Conservation (phyloP, 2,888 invertebrate species). For the Xylota segnis region DNA sequence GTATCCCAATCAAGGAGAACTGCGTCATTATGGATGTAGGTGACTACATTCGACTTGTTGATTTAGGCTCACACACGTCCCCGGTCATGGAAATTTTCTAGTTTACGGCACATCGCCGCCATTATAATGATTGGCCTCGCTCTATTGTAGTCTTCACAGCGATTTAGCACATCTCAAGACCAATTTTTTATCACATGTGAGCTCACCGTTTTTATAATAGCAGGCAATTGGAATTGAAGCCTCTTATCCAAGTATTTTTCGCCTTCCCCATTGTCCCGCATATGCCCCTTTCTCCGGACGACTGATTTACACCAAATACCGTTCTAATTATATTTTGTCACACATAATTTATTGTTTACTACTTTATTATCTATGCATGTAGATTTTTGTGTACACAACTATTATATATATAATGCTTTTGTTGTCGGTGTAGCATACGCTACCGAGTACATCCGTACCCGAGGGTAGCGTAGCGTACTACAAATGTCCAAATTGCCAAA, state of each 20-base stretch:
- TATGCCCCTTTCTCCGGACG: not conserved
- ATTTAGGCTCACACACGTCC: constrained; percentile 4
- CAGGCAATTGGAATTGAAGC: no score
- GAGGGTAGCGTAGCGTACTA: not conserved
- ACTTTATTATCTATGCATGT: not conserved
- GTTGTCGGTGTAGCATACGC: not conserved
- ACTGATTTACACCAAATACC: constrained; percentile 34
- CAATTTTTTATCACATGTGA: not conserved
- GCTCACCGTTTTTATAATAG: not conserved
- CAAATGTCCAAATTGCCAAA: not conserved
- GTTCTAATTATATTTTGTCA: constrained; percentile 37
- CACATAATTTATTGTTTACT: constrained; percentile 40
- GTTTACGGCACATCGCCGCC: not conserved
- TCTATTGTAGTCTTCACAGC: not conserved
- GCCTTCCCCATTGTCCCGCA: not conserved
- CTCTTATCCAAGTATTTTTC: not conserved
- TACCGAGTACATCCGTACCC: constrained; percentile 44
- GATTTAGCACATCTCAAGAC: not conserved
- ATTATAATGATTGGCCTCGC: not conserved
- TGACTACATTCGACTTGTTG: constrained; percentile 4
- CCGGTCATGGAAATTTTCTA: not conserved
- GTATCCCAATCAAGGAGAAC: not conserved
- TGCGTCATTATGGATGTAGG: not conserved
- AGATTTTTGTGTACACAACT: not conserved
- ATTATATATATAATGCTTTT: not conserved